Conservation (phyloP, 2,797 vertebrate genomes). For the Neoniphon sammara region DNA sequence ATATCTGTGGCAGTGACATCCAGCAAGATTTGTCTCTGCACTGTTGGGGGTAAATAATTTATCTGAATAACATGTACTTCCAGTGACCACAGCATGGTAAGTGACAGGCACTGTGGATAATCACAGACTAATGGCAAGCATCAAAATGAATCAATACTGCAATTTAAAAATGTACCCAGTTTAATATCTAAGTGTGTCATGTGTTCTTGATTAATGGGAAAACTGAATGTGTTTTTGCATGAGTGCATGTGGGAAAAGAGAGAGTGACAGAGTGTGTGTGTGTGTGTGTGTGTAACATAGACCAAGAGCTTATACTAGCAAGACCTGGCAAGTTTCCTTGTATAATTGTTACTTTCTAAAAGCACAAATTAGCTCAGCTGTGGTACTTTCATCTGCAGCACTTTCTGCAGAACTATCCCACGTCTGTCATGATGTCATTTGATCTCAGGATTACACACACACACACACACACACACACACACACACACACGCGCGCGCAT, state of each 20-base stretch:
- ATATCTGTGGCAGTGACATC: no score
- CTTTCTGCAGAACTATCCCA: constrained; percentile 16
- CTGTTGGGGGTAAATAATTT: no score
- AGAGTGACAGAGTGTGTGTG: constrained; percentile 16
- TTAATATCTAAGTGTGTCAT: constrained; percentile 8
- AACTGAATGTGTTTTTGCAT: not conserved
- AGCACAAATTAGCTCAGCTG: constrained; percentile 9
- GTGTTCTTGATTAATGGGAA: constrained; percentile 24
- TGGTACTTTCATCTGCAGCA: no score
- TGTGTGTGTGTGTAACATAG: constrained; percentile 29
- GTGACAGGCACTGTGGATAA: no score
- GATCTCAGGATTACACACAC: no score
- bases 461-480: no score
- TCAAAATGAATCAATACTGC: constrained; percentile 1
- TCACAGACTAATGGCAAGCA: no score
- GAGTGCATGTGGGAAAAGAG: constrained; percentile 6
- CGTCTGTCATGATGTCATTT: constrained; percentile 25
- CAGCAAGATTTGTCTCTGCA: no score
- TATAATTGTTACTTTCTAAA: constrained; percentile 25
- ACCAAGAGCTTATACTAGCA: constrained; percentile 56
- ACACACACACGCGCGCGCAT: no score
- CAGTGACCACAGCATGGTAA: no score
- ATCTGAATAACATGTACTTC: no score
- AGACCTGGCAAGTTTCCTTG: constrained; percentile 7
- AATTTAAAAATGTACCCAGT: constrained; percentile 5